Evolutionary conservation across 1,140 invertebrate genomes (phyloP).

Genomic region (Pseudomyrmex concolor): DNA sequence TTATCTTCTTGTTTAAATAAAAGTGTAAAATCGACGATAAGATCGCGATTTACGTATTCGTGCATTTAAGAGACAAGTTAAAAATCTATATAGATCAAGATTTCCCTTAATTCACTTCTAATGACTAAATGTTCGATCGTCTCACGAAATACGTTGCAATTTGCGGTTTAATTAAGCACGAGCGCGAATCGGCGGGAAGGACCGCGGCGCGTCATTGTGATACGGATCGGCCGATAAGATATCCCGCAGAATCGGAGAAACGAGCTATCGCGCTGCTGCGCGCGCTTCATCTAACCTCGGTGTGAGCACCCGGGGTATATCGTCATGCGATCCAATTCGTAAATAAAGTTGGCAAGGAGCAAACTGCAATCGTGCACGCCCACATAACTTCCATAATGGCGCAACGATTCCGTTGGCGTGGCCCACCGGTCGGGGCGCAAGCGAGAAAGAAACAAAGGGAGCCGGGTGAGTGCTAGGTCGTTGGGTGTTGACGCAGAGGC

Average conservation of each 20-base stretch:
- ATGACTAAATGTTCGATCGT: not conserved
- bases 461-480: conserved; percentile 29
- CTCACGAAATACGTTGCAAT: not conserved
- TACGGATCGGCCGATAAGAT: conserved; percentile 43
- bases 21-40: not conserved
- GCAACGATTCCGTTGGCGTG: conserved; percentile 80
- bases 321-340: conserved; percentile 80
- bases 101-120: conserved; percentile 1
- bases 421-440: conserved; percentile 53
- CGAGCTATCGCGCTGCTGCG: conserved; percentile 10
- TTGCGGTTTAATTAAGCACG: conserved; percentile 20
- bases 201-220: not conserved
- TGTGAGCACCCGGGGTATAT: conserved; percentile 27
- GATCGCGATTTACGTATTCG: not conserved
- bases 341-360: conserved; percentile 84
- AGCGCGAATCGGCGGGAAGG: not conserved
- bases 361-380: conserved; percentile 84
- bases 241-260: conserved; percentile 27
- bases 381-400: conserved; percentile 84
- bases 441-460: conserved; percentile 41
- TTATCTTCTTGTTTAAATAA: not conserved
- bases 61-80: not conserved
- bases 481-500: conserved; percentile 73
- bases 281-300: conserved; percentile 47
- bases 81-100: not conserved